Percentiles rank a stretch among this genome's conserved stretches.
phyloP scores from a whole-genome alignment of 2,113 vertebrate species.

The Nyctibius bracteatus region DNA sequence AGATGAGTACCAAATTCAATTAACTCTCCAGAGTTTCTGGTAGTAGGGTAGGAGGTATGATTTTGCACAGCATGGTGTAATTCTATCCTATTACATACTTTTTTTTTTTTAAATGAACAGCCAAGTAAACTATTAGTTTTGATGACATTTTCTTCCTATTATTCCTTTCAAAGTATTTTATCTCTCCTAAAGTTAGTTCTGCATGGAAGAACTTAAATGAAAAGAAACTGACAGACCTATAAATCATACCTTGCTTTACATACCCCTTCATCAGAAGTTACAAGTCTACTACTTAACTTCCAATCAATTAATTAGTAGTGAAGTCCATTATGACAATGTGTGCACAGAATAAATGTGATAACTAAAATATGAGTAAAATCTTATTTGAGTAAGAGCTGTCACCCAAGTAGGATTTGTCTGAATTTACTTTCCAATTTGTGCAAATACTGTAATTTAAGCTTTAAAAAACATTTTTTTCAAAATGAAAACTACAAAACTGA shows the following conservation, averaged over 20 bases:
- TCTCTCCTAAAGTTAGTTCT: neutral
- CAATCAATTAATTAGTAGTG: neutral
- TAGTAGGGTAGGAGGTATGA: neutral
- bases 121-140: neutral
- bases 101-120: neutral
- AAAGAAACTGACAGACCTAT: neutral
- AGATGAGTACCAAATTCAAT: neutral
- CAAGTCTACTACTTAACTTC: neutral
- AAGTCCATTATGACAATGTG: neutral
- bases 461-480: neutral
- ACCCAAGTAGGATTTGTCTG: neutral
- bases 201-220: neutral
- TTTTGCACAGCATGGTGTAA: neutral
- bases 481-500: neutral
- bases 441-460: neutral
- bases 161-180: neutral
- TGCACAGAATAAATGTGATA: neutral
- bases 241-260: constrained; percentile 19
- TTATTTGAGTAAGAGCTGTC: neutral
- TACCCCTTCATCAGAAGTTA: neutral
- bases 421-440: neutral
- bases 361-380: neutral
- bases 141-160: neutral
- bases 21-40: neutral
- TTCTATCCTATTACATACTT: neutral